Conservation (phyloP, 2,888 invertebrate genomes). For the Coelopa pilipes region DNA sequence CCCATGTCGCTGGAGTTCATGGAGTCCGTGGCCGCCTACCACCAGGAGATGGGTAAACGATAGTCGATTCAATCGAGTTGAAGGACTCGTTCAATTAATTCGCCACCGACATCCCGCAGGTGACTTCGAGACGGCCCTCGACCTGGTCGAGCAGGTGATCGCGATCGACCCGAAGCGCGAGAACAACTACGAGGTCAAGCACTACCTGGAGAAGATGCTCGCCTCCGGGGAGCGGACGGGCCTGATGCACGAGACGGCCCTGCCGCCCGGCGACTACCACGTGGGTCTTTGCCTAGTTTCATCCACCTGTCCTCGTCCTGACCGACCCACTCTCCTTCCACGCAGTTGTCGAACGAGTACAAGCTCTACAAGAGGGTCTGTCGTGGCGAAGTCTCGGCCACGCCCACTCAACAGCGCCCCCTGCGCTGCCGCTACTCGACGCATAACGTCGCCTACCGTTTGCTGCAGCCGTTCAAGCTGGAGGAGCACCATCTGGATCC, state of each 20-base stretch:
- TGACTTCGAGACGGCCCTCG: constrained; percentile 83
- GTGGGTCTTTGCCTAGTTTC: constrained; percentile 25
- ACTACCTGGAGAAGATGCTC: constrained; percentile 85
- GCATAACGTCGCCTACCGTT: constrained; percentile 45
- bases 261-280: constrained; percentile 49
- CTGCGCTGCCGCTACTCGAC: constrained; percentile 52
- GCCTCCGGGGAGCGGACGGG: constrained; percentile 63
- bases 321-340: neutral
- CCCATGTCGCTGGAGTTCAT: constrained; percentile 54
- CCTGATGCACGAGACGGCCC: constrained; percentile 49
- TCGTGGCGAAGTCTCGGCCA: constrained; percentile 50
- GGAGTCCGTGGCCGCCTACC: constrained; percentile 56
- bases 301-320: neutral
- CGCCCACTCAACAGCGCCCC: constrained; percentile 41
- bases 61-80: neutral
- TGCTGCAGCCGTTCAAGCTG: constrained; percentile 65
- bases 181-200: constrained; percentile 84
- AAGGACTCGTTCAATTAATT: neutral
- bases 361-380: constrained; percentile 67
- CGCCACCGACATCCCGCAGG: constrained; percentile 70
- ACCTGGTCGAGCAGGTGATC: constrained; percentile 86
- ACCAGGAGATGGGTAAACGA: constrained; percentile 54
- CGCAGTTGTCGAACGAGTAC: constrained; percentile 50
- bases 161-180: constrained; percentile 80
- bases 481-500: constrained; percentile 70